A percentile compares a stretch with the other conserved stretches of the same genome.
These are phyloP conservation scores for Anodontia alba DNA, from an alignment of 2,888 invertebrate species.

Conservation along the genomic window DNA sequence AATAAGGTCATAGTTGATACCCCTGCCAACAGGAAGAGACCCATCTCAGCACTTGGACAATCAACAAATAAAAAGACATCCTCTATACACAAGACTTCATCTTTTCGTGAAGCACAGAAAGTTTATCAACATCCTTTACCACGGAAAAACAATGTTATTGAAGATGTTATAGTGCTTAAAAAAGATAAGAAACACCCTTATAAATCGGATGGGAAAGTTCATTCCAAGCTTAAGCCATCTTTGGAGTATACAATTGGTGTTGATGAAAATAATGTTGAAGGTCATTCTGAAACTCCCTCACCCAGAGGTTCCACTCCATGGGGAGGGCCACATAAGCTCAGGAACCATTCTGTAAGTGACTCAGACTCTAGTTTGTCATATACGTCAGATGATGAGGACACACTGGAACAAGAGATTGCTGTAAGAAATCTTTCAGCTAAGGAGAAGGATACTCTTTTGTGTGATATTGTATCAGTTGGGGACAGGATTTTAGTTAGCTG, in stretches of 20 bases:
- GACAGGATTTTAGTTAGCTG: constrained; percentile 74
- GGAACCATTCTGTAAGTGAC: constrained; percentile 59
- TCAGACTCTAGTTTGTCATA: constrained; percentile 53
- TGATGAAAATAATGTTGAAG: constrained; percentile 24
- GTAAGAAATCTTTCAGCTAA: constrained; percentile 61
- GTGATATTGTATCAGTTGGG: constrained; percentile 70
- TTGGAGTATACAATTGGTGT: constrained; percentile 63
- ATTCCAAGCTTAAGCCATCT: constrained; percentile 62
- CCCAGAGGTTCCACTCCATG: constrained; percentile 19
- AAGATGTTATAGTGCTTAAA: neutral
- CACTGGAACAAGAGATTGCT: constrained; percentile 55
- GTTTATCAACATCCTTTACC: constrained; percentile 50
- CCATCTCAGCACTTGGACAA: constrained; percentile 42
- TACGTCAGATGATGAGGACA: constrained; percentile 56
- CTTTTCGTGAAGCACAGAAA: constrained; percentile 59
- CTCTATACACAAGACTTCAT: constrained; percentile 53
- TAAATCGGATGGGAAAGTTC: constrained; percentile 55
- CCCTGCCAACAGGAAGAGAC: constrained; percentile 43
- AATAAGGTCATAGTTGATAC: constrained; percentile 36
- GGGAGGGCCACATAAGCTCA: neutral
- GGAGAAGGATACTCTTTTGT: constrained; percentile 70
- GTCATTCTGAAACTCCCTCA: constrained; percentile 2
- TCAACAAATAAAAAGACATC: constrained; percentile 20
- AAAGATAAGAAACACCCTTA: constrained; percentile 19
- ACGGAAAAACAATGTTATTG: constrained; percentile 39